Conservation (phyloP, 2,113 vertebrate genomes). For the Sylvietta virens region DNA sequence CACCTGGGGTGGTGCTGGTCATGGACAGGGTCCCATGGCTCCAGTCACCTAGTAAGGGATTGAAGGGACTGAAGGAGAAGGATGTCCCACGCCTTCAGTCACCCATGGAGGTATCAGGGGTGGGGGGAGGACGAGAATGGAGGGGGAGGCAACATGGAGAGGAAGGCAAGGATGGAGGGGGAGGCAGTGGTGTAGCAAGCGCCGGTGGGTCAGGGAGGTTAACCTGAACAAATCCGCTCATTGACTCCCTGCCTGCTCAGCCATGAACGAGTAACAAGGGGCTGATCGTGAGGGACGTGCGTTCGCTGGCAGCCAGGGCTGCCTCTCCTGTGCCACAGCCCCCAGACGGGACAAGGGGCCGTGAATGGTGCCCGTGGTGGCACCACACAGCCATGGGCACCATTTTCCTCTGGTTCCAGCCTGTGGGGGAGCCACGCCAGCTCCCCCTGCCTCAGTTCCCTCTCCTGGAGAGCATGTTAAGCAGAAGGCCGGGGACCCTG, state of each 20-base stretch:
- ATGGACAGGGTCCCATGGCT: background rate
- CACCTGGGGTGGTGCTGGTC: background rate
- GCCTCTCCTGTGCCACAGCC: rapidly evolving
- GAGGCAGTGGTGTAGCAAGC: background rate
- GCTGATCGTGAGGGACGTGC: rapidly evolving
- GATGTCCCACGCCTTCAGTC: background rate
- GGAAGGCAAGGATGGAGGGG: background rate
- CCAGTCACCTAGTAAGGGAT: background rate
- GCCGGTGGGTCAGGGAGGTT: background rate
- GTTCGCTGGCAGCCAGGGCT: rapidly evolving
- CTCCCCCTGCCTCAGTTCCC: background rate
- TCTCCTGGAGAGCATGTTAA: background rate
- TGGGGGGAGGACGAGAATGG: rapidly evolving
- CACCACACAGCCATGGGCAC: background rate
- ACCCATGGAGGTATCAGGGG: background rate
- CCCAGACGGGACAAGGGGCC: rapidly evolving
- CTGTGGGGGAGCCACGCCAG: background rate
- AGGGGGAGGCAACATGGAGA: background rate
- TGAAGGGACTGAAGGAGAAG: background rate
- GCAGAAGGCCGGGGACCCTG: background rate
- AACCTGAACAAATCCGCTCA: constrained; percentile 29
- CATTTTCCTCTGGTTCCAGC: background rate
- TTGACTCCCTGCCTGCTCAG: constrained; percentile 36
- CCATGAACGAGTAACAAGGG: background rate
- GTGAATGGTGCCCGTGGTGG: rapidly evolving